Base-by-base conservation (phyloP, 2,797 vertebrate genomes). In the Rallus crepitans region DNA sequence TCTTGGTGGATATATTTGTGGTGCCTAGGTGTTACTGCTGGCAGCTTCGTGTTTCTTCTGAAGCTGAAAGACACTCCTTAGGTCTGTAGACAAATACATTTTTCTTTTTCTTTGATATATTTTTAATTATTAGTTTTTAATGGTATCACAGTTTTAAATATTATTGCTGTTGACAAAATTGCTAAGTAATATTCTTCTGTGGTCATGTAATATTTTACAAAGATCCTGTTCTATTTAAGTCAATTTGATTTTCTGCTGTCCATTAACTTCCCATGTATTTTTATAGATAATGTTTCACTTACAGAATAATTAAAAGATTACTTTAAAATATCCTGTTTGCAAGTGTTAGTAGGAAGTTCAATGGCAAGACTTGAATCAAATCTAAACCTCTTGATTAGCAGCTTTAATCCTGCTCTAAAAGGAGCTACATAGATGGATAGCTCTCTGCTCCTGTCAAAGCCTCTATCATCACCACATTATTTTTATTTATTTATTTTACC, bases 231-330 rank as follows among this genome's bases (percentile, higher is more conserved):
- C 37, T 73, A 59, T 96, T 91, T 89, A 78, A 94, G 63, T 94
- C 75, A 92, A 90, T 96, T 97, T 96, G 60, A 84, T 93, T 96
- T 97, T 96, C 89, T 94, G 57, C 88, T 95, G 70, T n/a, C 42
- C 53, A n/a, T 93, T 94, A 85, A 42, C 24, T 75, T 85, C 17
- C 35, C 21, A 68, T 70, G 13, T 71, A n/a, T 71, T 89, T 92
- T 88, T 37, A 59, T 61, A 6, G 28, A 65, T 52, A 39, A 39
- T 45, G 6, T 37, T 77, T 87, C 15, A 15, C 11, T 50, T 65
- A 25, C 8, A 68, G 21, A 87, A 80, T 71, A 64, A 71, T 68
- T 68, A 73, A 42, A 81, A 70, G 2, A 40, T n/a, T 71, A 63
- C 53, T 27, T 57, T 33, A 25, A 57, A 33, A 33, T 48, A 4